Percentiles rank a stretch among this genome's conserved stretches.
Evolutionary conservation across 1,140 invertebrate genomes (phyloP).

Genomic region (Matsumurasca onukii): DNA sequence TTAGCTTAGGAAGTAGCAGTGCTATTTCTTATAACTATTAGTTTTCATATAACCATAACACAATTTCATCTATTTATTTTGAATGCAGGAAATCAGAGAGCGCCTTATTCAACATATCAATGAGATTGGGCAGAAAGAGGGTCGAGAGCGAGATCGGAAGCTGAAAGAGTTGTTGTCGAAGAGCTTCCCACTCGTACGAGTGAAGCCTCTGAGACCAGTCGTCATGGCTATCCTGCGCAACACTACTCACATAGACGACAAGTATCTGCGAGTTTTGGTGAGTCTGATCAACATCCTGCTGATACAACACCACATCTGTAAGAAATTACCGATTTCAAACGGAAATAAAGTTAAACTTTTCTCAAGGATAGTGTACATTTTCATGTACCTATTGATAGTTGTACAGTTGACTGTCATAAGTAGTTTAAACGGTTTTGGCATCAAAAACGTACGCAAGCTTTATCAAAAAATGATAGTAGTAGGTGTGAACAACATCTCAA

Average conservation of each 20-base stretch:
- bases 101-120: slow-evolving; percentile 86
- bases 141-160: slow-evolving; percentile 78
- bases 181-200: slow-evolving; percentile 91
- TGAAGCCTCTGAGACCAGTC: slow-evolving; percentile 90
- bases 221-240: slow-evolving; percentile 94
- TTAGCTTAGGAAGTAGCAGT: background rate
- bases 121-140: slow-evolving; percentile 77
- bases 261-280: slow-evolving; percentile 81
- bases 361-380: too few relatives aligned
- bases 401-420: too few relatives aligned
- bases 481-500: too few relatives aligned
- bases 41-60: background rate
- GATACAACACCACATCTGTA: too few relatives aligned
- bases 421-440: too few relatives aligned
- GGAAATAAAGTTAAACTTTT: too few relatives aligned
- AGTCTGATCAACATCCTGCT: too few relatives aligned
- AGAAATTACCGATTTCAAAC: too few relatives aligned
- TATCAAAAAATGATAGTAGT: too few relatives aligned
- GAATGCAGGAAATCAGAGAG: slow-evolving; percentile 75
- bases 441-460: too few relatives aligned
- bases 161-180: slow-evolving; percentile 89
- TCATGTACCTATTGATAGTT: too few relatives aligned
- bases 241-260: slow-evolving; percentile 91
- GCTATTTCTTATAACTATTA: background rate
- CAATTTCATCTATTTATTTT: slow-evolving; percentile 18